Evolutionary conservation across 2,888 invertebrate species (phyloP), one percentile per base, ranked within the genome.

Genomic region (Leptopterna dolabrata): DNA sequence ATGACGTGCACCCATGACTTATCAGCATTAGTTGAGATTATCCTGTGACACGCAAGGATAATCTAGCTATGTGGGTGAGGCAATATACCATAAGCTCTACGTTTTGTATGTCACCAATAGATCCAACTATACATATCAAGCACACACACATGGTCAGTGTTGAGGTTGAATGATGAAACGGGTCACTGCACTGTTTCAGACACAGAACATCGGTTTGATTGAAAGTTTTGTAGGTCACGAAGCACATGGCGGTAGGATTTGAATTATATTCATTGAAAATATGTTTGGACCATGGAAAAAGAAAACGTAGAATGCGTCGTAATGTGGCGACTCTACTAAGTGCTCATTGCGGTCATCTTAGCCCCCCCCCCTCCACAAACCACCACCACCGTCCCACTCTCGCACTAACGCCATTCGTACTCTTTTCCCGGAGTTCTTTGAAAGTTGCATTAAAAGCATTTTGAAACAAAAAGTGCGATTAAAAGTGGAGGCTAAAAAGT

Each of bases 381-480:
- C n/a, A n/a, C n/a, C n/a, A n/a, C n/a, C n/a, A n/a, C n/a, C n/a
- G n/a, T n/a, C n/a, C 16, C 19, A 4, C 30, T 71, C 27, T 7
- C 27, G 24, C 13, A 4, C 73, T 36, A 4, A 14, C 3, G 73
- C 14, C 41, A 4, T 73, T 73, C 36, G 63, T 24, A 24, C 63
- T 27, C 19, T 36, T 36, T 73, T 73, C 36, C 14, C 19, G 70
- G 73, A 73, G 73, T 73, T 73, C 41, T 41, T 73, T 30, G 36
- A 41, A 73, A 73, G 73, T 73, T 73, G 73, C 36, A 73, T 41
- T 73, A 73, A 73, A 36, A 73, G 73, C 73, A 41, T 73, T 73
- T 73, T 73, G 36, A 73, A 73, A 73, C 73, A 73, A 73, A 36
- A 73, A 73, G 73, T 73, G 73, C 36, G 27, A 73, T 73, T 73